Base-by-base conservation (phyloP, 2,113 vertebrate species). In the Trichomycterus rosablanca region DNA sequence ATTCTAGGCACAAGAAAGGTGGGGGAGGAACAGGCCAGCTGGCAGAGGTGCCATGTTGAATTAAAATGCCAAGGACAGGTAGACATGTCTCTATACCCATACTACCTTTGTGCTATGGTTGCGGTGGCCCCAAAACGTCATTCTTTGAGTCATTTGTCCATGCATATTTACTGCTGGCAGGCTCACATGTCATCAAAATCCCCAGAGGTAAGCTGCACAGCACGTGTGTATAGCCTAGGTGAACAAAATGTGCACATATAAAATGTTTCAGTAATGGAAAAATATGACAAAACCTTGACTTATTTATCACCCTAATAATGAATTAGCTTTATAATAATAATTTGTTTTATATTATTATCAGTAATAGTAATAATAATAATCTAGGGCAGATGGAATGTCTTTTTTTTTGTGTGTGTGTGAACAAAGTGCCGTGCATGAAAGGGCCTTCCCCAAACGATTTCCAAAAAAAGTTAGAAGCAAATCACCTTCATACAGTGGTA, bases 31-130 rank as follows among this genome's bases (percentile, higher is more conserved):
- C 24, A 23, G 43, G 60, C 66, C 70, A 79, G 76, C 71, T 76
- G 64, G 63, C 19, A 10, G 59, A 61, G 67, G 64, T 68, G 67
- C 67, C 52, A 75, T 66, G 65, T 46, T 72, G 66, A 77, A 80
- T 77, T 76, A 62, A 79, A 67, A 79, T 82, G 67, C 74, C 66
- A 68, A 62, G 73, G 71, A 72, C 65, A 51, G 76, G 60, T 69
- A 63, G 59, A 64, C 60, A 56, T 37, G 71, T 58, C 62, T 66
- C 56, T 51, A 9, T 57, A 62, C 22, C 54, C 39, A 24, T 26
- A 11, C 7, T 23, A 35, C 46, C 43, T 39, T 58, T 60, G 18
- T 5, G 42, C 43, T 26, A 54, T 54, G 40, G 10, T 35, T 16
- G 34, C 18, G n/a, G 30, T 48, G 61, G 26, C 49, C 59, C 42